Conservation (phyloP, 2,797 vertebrate species). For the Aldrovandia affinis region DNA sequence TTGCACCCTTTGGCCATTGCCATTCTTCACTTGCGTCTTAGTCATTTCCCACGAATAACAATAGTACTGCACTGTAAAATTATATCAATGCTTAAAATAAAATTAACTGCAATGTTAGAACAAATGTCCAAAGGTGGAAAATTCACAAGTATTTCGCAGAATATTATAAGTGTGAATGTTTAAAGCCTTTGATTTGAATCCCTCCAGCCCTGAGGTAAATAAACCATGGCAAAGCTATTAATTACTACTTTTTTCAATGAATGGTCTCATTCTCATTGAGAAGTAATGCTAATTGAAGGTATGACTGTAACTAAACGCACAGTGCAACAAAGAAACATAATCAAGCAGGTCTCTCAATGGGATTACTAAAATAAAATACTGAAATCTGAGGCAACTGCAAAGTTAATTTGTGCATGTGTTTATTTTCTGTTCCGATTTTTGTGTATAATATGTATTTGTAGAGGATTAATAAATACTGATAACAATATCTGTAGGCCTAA, state of each 20-base stretch:
- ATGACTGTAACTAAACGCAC: background rate
- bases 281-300: background rate
- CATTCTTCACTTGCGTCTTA: slow-evolving; percentile 10
- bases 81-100: background rate
- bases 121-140: background rate
- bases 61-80: background rate
- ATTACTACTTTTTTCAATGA: background rate
- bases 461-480: too few relatives aligned
- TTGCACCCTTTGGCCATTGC: background rate
- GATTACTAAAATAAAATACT: too few relatives aligned
- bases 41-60: background rate
- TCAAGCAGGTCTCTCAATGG: background rate
- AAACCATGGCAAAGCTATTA: background rate
- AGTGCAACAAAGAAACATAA: background rate
- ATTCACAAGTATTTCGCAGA: background rate
- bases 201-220: background rate
- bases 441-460: too few relatives aligned
- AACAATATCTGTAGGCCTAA: too few relatives aligned
- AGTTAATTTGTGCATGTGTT: background rate
- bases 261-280: background rate
- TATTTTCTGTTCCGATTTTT: too few relatives aligned
- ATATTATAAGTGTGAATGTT: background rate
- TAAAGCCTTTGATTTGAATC: background rate
- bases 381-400: too few relatives aligned
- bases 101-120: background rate